phyloP scores from a whole-genome alignment of 1,140 invertebrate species.

The Drosophila virilis region DNA sequence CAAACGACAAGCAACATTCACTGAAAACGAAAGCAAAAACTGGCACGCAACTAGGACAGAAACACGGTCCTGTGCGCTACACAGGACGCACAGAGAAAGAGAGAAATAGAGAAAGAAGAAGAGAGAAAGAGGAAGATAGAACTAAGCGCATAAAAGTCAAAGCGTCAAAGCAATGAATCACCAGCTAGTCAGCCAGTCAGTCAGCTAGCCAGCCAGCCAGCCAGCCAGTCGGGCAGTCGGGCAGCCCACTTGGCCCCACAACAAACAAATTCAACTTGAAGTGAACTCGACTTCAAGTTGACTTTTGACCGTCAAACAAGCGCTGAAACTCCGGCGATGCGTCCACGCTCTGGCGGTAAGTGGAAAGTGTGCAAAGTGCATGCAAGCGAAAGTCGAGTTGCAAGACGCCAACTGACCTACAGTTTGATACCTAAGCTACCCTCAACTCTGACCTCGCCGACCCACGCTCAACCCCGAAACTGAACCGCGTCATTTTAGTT shows the following conservation, averaged over 20 bases:
- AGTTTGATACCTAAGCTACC: constrained; percentile 34
- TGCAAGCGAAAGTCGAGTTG: constrained; percentile 77
- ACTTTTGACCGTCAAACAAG: constrained; percentile 81
- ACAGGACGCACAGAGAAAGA: constrained; percentile 1
- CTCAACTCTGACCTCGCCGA: constrained; percentile 1
- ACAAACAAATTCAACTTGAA: constrained; percentile 82
- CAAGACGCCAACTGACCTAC: constrained; percentile 73
- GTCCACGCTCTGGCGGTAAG: constrained; percentile 38
- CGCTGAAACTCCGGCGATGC: constrained; percentile 33
- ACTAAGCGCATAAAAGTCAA: constrained; percentile 77
- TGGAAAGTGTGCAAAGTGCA: constrained; percentile 79
- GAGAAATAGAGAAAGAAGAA: not conserved
- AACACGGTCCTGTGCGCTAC: not conserved
- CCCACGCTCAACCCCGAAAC: not conserved
- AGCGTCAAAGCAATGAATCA: constrained; percentile 81
- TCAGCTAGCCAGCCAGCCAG: not conserved
- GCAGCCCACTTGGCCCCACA: constrained; percentile 54
- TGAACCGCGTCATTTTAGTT: constrained; percentile 45
- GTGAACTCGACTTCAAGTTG: constrained; percentile 82
- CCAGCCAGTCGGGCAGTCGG: constrained; percentile 21
- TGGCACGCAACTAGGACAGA: constrained; percentile 54
- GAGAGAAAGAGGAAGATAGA: constrained; percentile 23
- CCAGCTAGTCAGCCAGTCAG: constrained; percentile 24
- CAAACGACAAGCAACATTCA: not conserved
- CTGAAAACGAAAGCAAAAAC: constrained; percentile 67